Conservation (phyloP, 2,797 vertebrate genomes). For the Anolis apletophallus region DNA sequence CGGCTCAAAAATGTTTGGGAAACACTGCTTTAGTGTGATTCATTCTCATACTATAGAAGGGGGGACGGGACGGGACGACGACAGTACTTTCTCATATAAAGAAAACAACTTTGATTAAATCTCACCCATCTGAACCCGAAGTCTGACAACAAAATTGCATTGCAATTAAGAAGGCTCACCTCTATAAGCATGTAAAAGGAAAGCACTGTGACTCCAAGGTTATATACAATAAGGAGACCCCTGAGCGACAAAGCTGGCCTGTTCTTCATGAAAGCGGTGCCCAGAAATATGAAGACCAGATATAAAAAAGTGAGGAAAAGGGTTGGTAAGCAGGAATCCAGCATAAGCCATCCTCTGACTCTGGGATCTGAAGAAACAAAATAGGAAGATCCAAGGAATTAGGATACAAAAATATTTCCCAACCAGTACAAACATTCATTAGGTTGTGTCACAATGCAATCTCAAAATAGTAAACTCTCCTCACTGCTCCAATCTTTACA, state of each 20-base stretch:
- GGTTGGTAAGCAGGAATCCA: slow-evolving; percentile 89
- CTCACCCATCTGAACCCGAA: neutral
- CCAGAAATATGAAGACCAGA: slow-evolving; percentile 84
- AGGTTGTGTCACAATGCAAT: neutral
- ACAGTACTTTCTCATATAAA: neutral
- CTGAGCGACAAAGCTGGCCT: slow-evolving; percentile 84
- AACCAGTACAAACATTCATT: neutral
- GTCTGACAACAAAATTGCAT: neutral
- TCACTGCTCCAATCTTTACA: neutral
- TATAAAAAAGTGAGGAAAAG: slow-evolving; percentile 83
- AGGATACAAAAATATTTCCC: neutral
- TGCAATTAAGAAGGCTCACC: slow-evolving; percentile 72
- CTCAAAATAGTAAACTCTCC: neutral
- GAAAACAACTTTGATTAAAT: neutral
- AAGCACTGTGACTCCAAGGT: slow-evolving; percentile 85
- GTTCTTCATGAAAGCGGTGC: slow-evolving; percentile 85
- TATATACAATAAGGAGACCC: slow-evolving; percentile 83
- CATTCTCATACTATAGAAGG: too few relatives aligned
- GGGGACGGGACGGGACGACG: too few relatives aligned
- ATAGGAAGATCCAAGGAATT: neutral
- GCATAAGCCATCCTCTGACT: slow-evolving; percentile 87
- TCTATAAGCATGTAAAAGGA: slow-evolving; percentile 88
- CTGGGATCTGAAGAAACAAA: slow-evolving; percentile 80
- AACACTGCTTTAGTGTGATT: too few relatives aligned
- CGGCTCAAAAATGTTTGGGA: too few relatives aligned